phyloP scores from a whole-genome alignment of 2,888 invertebrate species.

The Tortricodes alternella region DNA sequence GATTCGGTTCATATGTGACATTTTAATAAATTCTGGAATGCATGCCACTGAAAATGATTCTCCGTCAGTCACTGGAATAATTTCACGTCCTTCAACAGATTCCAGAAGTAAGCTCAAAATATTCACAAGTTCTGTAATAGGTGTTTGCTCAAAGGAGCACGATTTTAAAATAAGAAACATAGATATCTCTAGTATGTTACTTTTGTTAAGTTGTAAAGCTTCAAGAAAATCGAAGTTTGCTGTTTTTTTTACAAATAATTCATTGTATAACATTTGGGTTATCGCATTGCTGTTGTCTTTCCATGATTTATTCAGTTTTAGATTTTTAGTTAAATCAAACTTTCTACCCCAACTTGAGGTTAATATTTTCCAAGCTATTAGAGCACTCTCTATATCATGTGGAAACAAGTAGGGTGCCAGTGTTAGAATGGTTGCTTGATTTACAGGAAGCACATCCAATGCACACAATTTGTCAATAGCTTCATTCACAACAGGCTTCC shows the following conservation, averaged over 20 bases:
- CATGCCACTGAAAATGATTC: slow-evolving; percentile 53
- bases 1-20: slow-evolving; percentile 70
- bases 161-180: slow-evolving; percentile 72
- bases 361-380: slow-evolving; percentile 59
- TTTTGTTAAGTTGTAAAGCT: slow-evolving; percentile 26
- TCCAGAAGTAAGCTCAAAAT: slow-evolving; percentile 70
- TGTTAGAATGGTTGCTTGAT: slow-evolving; percentile 81
- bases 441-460: slow-evolving; percentile 66
- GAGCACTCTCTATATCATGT: slow-evolving; percentile 52
- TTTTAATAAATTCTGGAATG: slow-evolving; percentile 58
- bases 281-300: slow-evolving; percentile 51
- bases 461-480: slow-evolving; percentile 76
- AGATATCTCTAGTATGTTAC: slow-evolving; percentile 51
- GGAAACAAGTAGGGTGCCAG: slow-evolving; percentile 86
- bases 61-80: slow-evolving; percentile 48
- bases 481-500: slow-evolving; percentile 64
- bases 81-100: slow-evolving; percentile 62
- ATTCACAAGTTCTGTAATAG: slow-evolving; percentile 59
- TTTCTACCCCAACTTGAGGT: slow-evolving; percentile 65
- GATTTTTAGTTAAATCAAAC: slow-evolving; percentile 49
- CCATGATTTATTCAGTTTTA: slow-evolving; percentile 43
- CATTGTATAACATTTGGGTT: slow-evolving; percentile 56
- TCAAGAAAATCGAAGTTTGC: slow-evolving; percentile 45
- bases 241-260: slow-evolving; percentile 54
- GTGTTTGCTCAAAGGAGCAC: slow-evolving; percentile 60